Evolutionary conservation across 2,797 vertebrate genomes (phyloP), one percentile per base, ranked within the genome.

Genomic region (Epinephelus malabaricus): DNA sequence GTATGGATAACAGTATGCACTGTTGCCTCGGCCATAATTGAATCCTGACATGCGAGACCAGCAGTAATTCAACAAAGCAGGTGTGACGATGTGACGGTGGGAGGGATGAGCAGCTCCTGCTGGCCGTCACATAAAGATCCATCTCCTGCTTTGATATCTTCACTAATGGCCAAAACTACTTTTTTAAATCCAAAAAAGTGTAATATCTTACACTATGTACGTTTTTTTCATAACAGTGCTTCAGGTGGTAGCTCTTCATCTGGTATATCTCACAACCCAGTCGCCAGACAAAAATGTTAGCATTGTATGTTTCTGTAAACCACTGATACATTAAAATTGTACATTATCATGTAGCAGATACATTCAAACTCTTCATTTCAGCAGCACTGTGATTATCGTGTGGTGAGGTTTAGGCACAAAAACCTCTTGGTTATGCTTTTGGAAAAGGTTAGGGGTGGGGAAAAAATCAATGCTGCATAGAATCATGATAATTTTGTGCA

Each of bases 41-140:
- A 91, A 91, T 84, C n/a, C 34, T 73, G 76, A 86, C 73, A 73
- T 61, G 47, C 61, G 79, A 80, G 74, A 82, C 69, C 49, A 45
- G 71, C 50, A 64, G 70, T 82, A 72, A 81, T 78, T 89, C 67
- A 82, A 69, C 73, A 84, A 77, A 76, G 67, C 54, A 70, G 58
- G 71, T 83, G 85, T 77, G 70, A 78, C 55, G 58, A 75, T 69
- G 65, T 77, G 73, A 83, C 59, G 58, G 77, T 69, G 65, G 75
- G 61, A 25, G 30, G 67, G 54, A 78, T 76, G 79, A 84, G 43
- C 23, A 59, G 43, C 46, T 82, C 63, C 69, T 72, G 46, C 61
- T 19, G 76, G 58, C 79, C 59, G 23, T 21, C 59, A 51, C 67
- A 83, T 65, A 70, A 82, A 84, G 60, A 68, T 59, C 27, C 27